Percentiles rank a stretch among this genome's conserved stretches.
phyloP scores from a whole-genome alignment of 2,797 vertebrate genomes.

The Leuciscus waleckii region DNA sequence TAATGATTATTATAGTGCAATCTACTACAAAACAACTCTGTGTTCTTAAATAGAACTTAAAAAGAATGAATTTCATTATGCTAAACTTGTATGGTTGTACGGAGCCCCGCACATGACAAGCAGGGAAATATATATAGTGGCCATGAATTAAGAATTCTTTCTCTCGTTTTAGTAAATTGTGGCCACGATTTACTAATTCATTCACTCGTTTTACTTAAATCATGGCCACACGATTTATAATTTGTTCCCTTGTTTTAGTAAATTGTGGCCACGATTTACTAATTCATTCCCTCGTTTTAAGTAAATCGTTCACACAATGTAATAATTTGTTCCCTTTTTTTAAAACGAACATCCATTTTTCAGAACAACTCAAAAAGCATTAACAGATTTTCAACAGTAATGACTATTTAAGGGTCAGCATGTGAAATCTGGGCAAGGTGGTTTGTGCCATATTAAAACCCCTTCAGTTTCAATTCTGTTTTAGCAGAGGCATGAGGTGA shows the following conservation, averaged over 20 bases:
- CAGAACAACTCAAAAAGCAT: neutral
- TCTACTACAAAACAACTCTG: neutral
- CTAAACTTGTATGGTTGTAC: neutral
- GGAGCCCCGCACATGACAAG: too few species aligned
- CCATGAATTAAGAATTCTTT: too few species aligned
- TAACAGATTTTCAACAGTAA: neutral
- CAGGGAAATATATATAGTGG: too few species aligned
- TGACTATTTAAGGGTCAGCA: neutral
- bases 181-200: too few species aligned
- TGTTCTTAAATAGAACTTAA: neutral
- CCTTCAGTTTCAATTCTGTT: conserved; percentile 39
- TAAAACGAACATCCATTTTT: neutral
- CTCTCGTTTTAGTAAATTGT: too few species aligned
- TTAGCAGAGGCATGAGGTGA: neutral
- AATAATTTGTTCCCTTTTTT: too few species aligned
- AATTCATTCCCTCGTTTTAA: too few species aligned
- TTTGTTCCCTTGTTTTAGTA: too few species aligned
- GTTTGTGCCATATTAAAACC: conserved; percentile 5
- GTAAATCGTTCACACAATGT: too few species aligned
- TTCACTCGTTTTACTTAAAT: too few species aligned
- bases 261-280: too few species aligned
- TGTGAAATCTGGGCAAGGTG: neutral
- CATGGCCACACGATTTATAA: too few species aligned
- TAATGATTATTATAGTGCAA: neutral
- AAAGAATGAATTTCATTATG: neutral